Base-by-base conservation (phyloP, 1,140 invertebrate genomes). In the Apis florea region DNA sequence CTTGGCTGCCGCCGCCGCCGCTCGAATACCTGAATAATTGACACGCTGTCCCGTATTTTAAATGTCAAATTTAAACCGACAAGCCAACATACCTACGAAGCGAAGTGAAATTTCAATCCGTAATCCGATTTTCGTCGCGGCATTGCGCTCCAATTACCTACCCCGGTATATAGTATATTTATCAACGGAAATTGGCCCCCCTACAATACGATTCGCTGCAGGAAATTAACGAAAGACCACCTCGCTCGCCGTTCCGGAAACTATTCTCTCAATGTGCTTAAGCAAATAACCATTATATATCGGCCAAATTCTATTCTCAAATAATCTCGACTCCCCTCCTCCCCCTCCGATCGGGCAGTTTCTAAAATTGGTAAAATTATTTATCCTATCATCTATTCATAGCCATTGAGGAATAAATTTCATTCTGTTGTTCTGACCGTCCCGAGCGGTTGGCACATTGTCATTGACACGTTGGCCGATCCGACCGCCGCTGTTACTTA, bases 281-380 rank as follows among this genome's bases (percentile, higher is more conserved):
- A n/a, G 61, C 21, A 67, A 31, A 19, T n/a, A n/a, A 2, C 63
- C 11, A 51, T 21, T n/a, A n/a, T n/a, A n/a, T n/a, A 47, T 40
- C 40, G 21, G 74, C 15, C 24, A 54, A 76, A 21, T 40, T 72
- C 31, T 54, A 70, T 70, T 70, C 54, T n/a, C 68, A 54, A 24
- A n/a, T 24, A 24, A n/a, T 24, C 26, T 15, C 31, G 31, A 15
- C 31, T 24, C 68, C 31, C 9, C 8, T 9, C 15, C 51, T n/a
- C n/a, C 68, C 31, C 9, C 8, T 9, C 15, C 51, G n/a, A n/a
- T n/a, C n/a, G 6, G 24, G 31, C 19, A 54, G 49, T 12, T 53
- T 31, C 12, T 19, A 8, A n/a, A 70, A 26, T 70, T 2, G n/a
- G 2, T 47, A 4, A 47, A n/a, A 17, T 47, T 31, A 54, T 31